Evolutionary conservation across 2,888 invertebrate genomes (phyloP).

Genomic region (Amphipoea oculea): DNA sequence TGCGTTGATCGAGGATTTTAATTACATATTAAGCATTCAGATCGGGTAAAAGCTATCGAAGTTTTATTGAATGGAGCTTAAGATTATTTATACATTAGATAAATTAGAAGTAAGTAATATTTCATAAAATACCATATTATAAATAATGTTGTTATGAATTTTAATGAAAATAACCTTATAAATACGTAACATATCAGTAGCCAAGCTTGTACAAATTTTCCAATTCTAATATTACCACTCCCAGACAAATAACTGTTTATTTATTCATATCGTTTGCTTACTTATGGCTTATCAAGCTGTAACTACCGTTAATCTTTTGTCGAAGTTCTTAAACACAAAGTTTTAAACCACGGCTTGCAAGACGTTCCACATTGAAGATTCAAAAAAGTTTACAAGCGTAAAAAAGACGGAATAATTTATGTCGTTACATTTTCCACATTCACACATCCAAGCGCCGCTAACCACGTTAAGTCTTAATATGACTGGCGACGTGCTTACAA

Average conservation of each 20-base stretch:
- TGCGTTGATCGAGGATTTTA: constrained; percentile 16
- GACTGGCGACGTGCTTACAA: constrained; percentile 28
- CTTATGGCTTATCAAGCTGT: background rate
- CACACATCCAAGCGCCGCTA: constrained; percentile 25
- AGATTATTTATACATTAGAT: background rate
- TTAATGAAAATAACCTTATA: background rate
- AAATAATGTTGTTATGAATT: background rate
- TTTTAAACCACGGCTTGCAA: background rate
- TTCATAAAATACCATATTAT: background rate
- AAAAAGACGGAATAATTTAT: constrained; percentile 27
- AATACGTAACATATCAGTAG: background rate
- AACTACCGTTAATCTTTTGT: too few relatives aligned
- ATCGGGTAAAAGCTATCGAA: background rate
- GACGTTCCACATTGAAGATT: constrained; percentile 12
- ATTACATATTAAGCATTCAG: constrained; percentile 10
- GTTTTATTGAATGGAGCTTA: background rate
- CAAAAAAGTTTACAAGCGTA: constrained; percentile 2
- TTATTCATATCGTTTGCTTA: background rate
- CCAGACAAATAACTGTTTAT: background rate
- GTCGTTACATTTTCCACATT: constrained; percentile 24
- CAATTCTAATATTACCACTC: background rate
- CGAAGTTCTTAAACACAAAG: background rate
- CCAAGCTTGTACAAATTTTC: background rate
- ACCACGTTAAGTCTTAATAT: constrained; percentile 42
- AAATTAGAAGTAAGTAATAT: background rate